These are phyloP conservation scores for Acanthurus leucopareius DNA, from an alignment of 2,797 vertebrate genomes.

Conservation along the genomic window DNA sequence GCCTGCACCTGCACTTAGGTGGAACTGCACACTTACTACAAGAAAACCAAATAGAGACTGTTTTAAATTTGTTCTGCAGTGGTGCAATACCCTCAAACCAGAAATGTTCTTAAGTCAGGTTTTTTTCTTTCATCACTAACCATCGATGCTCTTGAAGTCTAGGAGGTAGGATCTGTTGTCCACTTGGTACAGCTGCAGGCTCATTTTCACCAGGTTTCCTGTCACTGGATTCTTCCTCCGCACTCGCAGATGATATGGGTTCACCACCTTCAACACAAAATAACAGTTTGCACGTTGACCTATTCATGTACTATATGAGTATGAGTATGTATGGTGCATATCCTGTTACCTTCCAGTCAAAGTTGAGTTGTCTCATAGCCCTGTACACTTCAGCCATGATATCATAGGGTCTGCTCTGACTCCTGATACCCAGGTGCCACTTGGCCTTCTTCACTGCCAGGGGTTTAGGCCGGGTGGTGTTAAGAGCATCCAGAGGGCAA, in stretches of 20 bases:
- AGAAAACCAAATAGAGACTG: background rate
- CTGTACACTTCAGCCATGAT: conserved; percentile 99
- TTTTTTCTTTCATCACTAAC: conserved; percentile 74
- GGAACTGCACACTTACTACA: background rate
- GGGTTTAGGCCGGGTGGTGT: conserved; percentile 96
- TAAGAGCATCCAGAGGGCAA: conserved; percentile 95
- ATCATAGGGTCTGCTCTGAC: conserved; percentile 97
- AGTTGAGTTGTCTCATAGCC: conserved; percentile 96
- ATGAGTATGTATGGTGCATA: background rate
- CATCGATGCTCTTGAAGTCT: conserved; percentile 99
- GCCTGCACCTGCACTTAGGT: background rate
- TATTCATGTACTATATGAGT: background rate
- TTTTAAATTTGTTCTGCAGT: background rate
- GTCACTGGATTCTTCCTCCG: conserved; percentile 97
- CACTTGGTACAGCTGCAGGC: conserved; percentile 98
- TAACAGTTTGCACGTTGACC: background rate
- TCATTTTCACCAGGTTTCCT: conserved; percentile 98
- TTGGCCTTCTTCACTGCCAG: conserved; percentile 98
- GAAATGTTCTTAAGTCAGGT: background rate
- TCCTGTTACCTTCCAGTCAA: conserved; percentile 95
- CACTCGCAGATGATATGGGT: conserved; percentile 96
- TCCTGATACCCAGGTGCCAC: conserved; percentile 99
- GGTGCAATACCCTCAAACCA: background rate
- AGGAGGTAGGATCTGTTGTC: conserved; percentile 97
- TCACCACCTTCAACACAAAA: conserved; percentile 90